Percentiles rank a stretch among this genome's conserved stretches.
phyloP scores from a whole-genome alignment of 2,888 invertebrate genomes.

The Pachliopta kotzebuea region DNA sequence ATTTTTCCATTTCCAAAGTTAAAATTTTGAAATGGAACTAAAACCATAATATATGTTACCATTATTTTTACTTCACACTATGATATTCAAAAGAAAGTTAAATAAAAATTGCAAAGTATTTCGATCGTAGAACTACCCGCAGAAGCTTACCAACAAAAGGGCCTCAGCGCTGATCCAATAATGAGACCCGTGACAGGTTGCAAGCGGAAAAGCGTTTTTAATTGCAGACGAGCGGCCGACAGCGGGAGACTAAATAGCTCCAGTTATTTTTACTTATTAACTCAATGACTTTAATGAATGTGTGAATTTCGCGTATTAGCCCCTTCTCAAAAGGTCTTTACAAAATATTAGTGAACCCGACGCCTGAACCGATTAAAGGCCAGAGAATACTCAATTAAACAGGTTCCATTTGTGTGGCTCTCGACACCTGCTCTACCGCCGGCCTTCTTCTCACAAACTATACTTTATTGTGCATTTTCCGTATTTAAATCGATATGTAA shows the following conservation, averaged over 20 bases:
- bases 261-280: conserved; percentile 22
- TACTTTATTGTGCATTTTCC: conserved; percentile 21
- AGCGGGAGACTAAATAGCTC: conserved; percentile 19
- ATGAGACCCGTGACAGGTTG: conserved; percentile 10
- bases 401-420: conserved; percentile 16
- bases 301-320: conserved; percentile 27
- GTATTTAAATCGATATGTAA: conserved; percentile 25
- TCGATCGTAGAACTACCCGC: too few species aligned
- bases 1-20: too few species aligned
- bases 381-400: conserved; percentile 26
- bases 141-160: too few species aligned
- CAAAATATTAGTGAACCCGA: conserved; percentile 23
- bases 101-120: too few species aligned
- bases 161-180: background rate
- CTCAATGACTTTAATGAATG: conserved; percentile 22
- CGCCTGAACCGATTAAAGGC: conserved; percentile 10
- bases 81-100: too few species aligned
- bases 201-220: conserved; percentile 11
- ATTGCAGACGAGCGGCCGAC: conserved; percentile 9
- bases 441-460: conserved; percentile 15
- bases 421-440: conserved; percentile 25
- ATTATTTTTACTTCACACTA: too few species aligned
- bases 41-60: too few species aligned
- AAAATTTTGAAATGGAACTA: too few species aligned
- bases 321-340: conserved; percentile 16